Base-by-base conservation (phyloP, 2,113 vertebrate genomes). In the Lophotis ruficrista region DNA sequence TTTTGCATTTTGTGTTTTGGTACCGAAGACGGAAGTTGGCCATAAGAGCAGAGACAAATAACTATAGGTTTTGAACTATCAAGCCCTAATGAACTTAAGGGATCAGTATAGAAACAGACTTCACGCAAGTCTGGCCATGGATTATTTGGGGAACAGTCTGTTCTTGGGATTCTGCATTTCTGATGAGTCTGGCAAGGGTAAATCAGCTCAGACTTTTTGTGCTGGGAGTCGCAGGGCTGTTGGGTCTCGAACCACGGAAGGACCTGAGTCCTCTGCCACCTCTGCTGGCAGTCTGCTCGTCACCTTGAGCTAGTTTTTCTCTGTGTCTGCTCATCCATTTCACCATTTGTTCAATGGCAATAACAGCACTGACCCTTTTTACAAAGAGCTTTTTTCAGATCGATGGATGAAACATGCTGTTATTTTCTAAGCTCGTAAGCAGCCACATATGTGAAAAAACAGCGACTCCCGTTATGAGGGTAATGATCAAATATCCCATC, bases 371-470 rank as follows among this genome's bases (percentile, higher is more conserved):
- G 80, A 64, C 82, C 50, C 75, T 94, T 94, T 96, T 87, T 77
- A 73, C 93, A 85, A 76, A 95, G 81, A 87, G 73, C 75, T 82
- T 97, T 97, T 96, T 96, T 93, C 87, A 96, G 87, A 93, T 95
- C 65, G 5, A 94, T 95, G 84, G 58, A 31, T 83, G 75, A 93
- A 82, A 54, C 81, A 77, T 23, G 57, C 89, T 95, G 73, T 41
- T 90, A 83, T 94, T 96, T 96, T 96, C 93, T 90, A 83, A 83
- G 82, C 81, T 84, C 7, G 3, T 89, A 91, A 93, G 78, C 81
- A 93, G 87, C 61, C 14, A 3, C 72, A 85, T 83, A 69, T 58
- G 82, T 90, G 82, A 86, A 93, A 93, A 96, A 95, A 23, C 77
- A 76, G 53, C 2, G 0, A 64, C 64, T 82, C 65, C 61, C 35